Evolutionary conservation across 2,888 invertebrate species (phyloP), one percentile per base, ranked within the genome.

Genomic region (Tribolium freemani): DNA sequence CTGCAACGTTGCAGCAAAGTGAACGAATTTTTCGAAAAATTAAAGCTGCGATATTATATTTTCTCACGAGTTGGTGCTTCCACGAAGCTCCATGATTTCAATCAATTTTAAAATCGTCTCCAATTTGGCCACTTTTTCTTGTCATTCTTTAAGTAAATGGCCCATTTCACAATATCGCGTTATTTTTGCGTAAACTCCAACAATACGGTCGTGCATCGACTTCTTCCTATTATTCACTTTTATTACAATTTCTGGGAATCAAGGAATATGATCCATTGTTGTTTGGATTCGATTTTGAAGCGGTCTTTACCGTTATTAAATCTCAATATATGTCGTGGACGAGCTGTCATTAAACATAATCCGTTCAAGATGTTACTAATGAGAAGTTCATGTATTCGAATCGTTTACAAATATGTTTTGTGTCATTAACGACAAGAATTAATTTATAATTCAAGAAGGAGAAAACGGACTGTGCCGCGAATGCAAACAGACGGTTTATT

Each of bases 401-500:
- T 63, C 63, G 66, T 66, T 56, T 56, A 56, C 63, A 46, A 70
- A 70, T 70, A 70, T 46, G 61, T 70, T 70, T 69, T 70, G 64
- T 70, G 63, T 70, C 70, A 70, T 70, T 70, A 70, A 64, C 50
- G 63, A 70, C 53, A 26, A 26, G 70, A 64, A 70, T 70, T 64
- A 70, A 70, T 70, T 56, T 48, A 70, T 70, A 46, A 70, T 70
- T 70, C 54, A 70, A 56, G 26, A 64, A 13, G 45, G 9, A 46
- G 61, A 44, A 53, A 64, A 48, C 11, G 50, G 63, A 56, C 51
- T 26, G 53, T 9, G 20, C 11, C 57, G 30, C 57, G 57, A 69
- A 70, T 46, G 66, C 54, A 66, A 66, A 66, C 56, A 63, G 66
- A 54, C 54, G 56, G 45, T 56, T 54, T 50, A 63, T 63, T 63